Conservation (phyloP, 2,113 vertebrate species). For the Colaptes auratus region DNA sequence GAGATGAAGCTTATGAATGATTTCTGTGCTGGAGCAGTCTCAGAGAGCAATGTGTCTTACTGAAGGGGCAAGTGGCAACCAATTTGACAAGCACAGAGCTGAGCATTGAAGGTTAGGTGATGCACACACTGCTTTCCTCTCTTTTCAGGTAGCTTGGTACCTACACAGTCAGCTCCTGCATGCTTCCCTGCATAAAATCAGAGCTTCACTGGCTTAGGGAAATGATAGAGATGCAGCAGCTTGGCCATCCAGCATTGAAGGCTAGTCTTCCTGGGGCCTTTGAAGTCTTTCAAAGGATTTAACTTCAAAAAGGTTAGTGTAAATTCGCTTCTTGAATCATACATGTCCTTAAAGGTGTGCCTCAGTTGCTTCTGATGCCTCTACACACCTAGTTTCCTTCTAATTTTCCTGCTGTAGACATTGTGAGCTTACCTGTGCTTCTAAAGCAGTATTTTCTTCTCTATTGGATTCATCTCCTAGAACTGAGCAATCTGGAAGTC, state of each 20-base stretch:
- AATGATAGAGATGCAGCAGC: neutral
- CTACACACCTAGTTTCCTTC: neutral
- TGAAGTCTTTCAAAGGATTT: neutral
- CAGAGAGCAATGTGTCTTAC: neutral
- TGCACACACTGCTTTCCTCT: neutral
- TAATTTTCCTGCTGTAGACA: neutral
- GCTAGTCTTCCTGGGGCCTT: neutral
- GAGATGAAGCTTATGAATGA: neutral
- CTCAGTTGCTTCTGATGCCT: neutral
- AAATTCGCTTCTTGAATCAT: neutral
- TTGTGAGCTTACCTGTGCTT: neutral
- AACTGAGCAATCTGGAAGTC: neutral
- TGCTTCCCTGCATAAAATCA: neutral
- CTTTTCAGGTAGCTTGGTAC: neutral
- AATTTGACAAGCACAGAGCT: neutral
- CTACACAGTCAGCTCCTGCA: accelerated
- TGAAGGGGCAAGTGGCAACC: neutral
- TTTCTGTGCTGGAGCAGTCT: neutral
- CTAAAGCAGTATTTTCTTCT: neutral
- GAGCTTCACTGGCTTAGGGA: neutral
- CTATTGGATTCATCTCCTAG: neutral
- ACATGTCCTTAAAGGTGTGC: neutral
- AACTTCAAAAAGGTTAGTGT: neutral
- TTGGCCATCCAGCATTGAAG: neutral
- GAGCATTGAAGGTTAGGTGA: neutral